Evolutionary conservation across 2,888 invertebrate species (phyloP), one percentile per base, ranked within the genome.

Genomic region (Eupelmus urozonus): DNA sequence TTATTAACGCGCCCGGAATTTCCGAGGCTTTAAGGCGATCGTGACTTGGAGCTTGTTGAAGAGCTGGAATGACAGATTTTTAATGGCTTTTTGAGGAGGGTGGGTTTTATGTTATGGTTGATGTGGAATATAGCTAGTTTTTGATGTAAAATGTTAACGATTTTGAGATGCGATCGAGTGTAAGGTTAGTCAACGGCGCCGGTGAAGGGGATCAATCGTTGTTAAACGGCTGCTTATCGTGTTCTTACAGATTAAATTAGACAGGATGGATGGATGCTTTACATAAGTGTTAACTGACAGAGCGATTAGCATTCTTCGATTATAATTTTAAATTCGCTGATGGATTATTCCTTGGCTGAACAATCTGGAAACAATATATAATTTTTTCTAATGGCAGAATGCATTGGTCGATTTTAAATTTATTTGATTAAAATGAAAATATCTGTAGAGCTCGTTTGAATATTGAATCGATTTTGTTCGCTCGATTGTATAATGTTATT

Each of bases 251-350:
- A 60, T 60, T 49, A 20, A 69, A 60, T 70, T 49, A 60, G 45
- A 70, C n/a, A 53, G 4, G 53, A 16, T 27, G 16, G 40, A 20
- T 3, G 25, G n/a, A 2, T 29, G 49, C 42, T 70, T 70, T 49
- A 60, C 69, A 67, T 34, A 40, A 16, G 27, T 45, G 57, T 42
- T 57, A 42, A 69, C 45, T 18, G 18, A 45, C 18, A 42, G 7
- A 11, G 27, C 16, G 45, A 69, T 69, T 69, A 70, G 29, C 55
- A 57, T 55, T 23, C 42, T 60, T 29, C 45, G 29, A 49, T 70
- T 70, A 60, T 9, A 70, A 70, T 70, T 70, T 60, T 13, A 70
- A 60, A 70, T 70, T 27, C n/a, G 20, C 29, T 5, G 34, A 53
- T 55, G 55, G 55, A 67, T 67, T 55, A 67, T 55, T 3, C 55